Evolutionary conservation across 2,797 vertebrate genomes (phyloP).

Genomic region (Darevskia mixta): DNA sequence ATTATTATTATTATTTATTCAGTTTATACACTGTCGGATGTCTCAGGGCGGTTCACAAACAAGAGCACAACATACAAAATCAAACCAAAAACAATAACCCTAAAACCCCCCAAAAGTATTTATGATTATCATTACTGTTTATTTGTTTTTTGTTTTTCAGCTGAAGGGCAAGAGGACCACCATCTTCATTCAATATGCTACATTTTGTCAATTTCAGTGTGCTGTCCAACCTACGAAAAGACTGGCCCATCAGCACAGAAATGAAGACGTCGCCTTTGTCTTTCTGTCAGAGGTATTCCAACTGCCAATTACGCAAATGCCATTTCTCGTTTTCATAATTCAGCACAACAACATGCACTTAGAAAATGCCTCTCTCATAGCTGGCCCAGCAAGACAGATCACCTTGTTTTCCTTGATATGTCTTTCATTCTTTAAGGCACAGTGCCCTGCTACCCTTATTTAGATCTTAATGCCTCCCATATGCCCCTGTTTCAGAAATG

Average conservation of each 20-base stretch:
- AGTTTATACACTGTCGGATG: no score
- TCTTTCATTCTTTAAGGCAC: constrained; percentile 78
- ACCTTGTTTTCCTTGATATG: constrained; percentile 32
- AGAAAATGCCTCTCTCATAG: constrained; percentile 66
- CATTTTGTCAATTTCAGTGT: background rate
- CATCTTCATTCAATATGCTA: background rate
- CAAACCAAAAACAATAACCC: no score
- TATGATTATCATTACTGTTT: no score
- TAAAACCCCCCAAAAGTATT: no score
- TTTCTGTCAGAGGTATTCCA: constrained; percentile 60
- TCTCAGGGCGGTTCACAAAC: no score
- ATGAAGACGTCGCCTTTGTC: constrained; percentile 35
- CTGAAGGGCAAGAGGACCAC: background rate
- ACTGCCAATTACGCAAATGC: constrained; percentile 80
- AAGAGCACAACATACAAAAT: no score
- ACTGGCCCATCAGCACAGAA: background rate
- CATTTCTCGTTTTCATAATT: constrained; percentile 82
- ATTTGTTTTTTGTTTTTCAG: background rate
- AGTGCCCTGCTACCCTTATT: constrained; percentile 72
- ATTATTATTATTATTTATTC: no score
- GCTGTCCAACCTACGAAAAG: background rate
- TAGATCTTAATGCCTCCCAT: constrained; percentile 82
- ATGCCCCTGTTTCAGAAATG: constrained; percentile 78
- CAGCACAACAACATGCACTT: constrained; percentile 78
- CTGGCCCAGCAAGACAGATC: background rate